Percentiles rank a stretch among this genome's conserved stretches.
phyloP scores from a whole-genome alignment of 2,797 vertebrate genomes.

The Gallinago solitaria region DNA sequence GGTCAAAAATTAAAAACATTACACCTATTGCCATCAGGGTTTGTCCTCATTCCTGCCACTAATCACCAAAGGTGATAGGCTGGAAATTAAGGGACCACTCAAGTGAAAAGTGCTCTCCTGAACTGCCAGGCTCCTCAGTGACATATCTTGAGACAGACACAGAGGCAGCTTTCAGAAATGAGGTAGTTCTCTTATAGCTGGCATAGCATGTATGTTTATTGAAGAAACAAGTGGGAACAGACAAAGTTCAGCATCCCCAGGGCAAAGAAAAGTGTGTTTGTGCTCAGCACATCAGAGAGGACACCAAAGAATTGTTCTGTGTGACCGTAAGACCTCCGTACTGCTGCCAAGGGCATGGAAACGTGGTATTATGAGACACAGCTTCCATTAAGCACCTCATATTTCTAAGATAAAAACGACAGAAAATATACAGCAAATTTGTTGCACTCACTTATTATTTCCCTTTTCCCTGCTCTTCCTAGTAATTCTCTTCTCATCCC shows the following conservation, averaged over 20 bases:
- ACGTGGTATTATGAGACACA: not conserved
- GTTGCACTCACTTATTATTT: not conserved
- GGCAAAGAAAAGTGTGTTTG: not conserved
- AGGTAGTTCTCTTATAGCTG: not conserved
- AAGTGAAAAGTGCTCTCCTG: not conserved
- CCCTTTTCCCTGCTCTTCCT: not conserved
- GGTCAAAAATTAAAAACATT: not conserved
- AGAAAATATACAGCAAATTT: not conserved
- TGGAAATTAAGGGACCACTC: not conserved
- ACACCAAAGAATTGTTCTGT: not conserved
- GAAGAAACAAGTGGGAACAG: slow-evolving; percentile 1
- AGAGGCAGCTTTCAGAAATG: not conserved
- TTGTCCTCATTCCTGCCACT: not conserved
- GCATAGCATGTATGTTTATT: not conserved
- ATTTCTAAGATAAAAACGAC: not conserved
- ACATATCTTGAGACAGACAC: not conserved
- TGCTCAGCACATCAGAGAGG: not conserved
- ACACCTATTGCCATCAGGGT: not conserved
- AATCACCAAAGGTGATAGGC: not conserved
- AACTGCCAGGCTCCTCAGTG: not conserved
- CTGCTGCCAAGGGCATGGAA: not conserved
- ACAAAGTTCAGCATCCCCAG: not conserved
- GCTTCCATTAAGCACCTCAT: not conserved
- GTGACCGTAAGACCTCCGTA: not conserved
- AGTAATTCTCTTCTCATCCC: not conserved